Evolutionary conservation across 2,888 invertebrate genomes (phyloP).

Genomic region (Ferrisia virgata): DNA sequence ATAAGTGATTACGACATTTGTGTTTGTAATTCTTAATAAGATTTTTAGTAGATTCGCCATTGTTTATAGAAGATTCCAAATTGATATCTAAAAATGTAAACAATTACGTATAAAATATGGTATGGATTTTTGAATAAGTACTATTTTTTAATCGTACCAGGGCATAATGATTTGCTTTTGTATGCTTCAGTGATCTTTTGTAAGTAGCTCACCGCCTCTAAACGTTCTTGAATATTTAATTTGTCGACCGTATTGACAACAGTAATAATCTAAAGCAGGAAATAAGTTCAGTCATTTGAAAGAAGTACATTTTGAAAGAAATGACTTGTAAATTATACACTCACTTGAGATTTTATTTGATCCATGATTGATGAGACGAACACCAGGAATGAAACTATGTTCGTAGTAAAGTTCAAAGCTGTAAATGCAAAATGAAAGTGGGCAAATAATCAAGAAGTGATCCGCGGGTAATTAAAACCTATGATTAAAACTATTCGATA

Average conservation of each 20-base stretch:
- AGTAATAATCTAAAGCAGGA: conserved; percentile 6
- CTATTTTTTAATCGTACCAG: not conserved
- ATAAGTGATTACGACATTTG: conserved; percentile 36
- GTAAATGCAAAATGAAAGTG: not conserved
- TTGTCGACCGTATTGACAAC: conserved; percentile 38
- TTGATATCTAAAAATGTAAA: not conserved
- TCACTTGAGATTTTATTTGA: conserved; percentile 34
- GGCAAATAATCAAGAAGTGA: too few species aligned
- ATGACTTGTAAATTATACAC: not conserved
- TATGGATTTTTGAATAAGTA: not conserved
- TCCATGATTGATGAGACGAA: not conserved
- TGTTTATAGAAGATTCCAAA: not conserved
- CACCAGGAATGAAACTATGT: not conserved
- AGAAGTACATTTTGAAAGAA: not conserved
- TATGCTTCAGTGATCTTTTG: conserved; percentile 39
- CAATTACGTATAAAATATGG: not conserved
- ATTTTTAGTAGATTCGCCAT: not conserved
- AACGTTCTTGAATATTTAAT: conserved; percentile 15
- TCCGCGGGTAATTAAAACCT: too few species aligned
- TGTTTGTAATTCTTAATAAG: conserved; percentile 19
- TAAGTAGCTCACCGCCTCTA: conserved; percentile 37
- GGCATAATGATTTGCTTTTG: conserved; percentile 27
- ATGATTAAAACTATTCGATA: not conserved
- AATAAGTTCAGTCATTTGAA: not conserved
- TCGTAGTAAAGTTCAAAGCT: not conserved